Conservation (phyloP, 2,888 invertebrate genomes). For the Noctua pronuba region DNA sequence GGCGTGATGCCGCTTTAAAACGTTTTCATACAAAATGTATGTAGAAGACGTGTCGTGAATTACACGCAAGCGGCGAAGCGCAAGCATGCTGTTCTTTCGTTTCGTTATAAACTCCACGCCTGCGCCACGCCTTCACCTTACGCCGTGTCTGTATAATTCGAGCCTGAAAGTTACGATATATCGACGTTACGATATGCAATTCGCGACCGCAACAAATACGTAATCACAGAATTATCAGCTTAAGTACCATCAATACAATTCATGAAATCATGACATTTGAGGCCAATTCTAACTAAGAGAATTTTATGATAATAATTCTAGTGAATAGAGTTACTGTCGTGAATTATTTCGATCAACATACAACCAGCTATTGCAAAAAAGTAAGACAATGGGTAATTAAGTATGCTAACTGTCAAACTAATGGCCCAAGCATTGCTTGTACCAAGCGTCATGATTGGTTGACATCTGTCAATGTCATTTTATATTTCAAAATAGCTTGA, state of each 20-base stretch:
- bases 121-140: too few relatives aligned
- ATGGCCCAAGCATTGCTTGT: background rate
- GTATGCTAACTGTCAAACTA: background rate
- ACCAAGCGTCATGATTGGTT: background rate
- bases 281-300: background rate
- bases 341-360: background rate
- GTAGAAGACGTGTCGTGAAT: too few relatives aligned
- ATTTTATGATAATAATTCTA: background rate
- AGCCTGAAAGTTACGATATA: background rate
- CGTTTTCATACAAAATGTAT: too few relatives aligned
- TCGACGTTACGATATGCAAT: background rate
- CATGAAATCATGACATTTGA: background rate
- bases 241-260: background rate
- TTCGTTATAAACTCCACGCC: too few relatives aligned
- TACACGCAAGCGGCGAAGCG: too few relatives aligned
- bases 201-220: background rate
- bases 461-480: background rate
- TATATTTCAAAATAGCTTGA: background rate
- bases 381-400: background rate
- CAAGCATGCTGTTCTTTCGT: too few relatives aligned
- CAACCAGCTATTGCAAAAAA: background rate
- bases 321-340: background rate
- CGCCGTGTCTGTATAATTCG: too few relatives aligned
- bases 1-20: too few relatives aligned
- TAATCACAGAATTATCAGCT: background rate